Percentiles rank a stretch among this genome's conserved stretches.
phyloP scores from a whole-genome alignment of 2,113 vertebrate species.

The Meleagris gallopavo region DNA sequence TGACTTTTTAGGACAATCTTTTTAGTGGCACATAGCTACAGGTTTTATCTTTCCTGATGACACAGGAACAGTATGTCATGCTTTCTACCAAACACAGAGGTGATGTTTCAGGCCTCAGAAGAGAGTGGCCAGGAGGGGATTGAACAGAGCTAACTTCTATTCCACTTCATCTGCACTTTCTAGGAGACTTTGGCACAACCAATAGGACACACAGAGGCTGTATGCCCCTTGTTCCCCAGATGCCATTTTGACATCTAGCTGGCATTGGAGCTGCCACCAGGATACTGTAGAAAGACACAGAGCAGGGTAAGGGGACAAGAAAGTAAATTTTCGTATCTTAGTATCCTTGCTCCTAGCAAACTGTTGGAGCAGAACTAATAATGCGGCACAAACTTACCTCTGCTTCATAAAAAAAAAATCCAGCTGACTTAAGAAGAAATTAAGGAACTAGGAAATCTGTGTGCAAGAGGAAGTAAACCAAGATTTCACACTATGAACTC shows the following conservation, averaged over 20 bases:
- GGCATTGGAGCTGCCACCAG: background rate
- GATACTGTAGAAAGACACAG: background rate
- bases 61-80: background rate
- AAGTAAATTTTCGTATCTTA: background rate
- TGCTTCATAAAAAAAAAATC: background rate
- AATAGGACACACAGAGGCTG: fast-evolving
- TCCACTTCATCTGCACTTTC: background rate
- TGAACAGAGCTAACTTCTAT: background rate
- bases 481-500: background rate
- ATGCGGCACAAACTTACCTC: background rate
- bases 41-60: background rate
- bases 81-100: background rate
- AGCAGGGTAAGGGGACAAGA: background rate
- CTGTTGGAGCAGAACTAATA: background rate
- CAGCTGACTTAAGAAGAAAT: background rate
- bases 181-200: background rate
- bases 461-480: background rate
- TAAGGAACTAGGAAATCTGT: background rate
- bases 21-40: fast-evolving
- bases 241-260: background rate
- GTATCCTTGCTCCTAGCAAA: background rate
- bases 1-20: background rate
- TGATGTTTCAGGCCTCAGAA: background rate
- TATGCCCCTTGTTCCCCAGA: background rate
- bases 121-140: background rate